Evolutionary conservation across 1,140 invertebrate genomes (phyloP), one percentile per base, ranked within the genome.

Genomic region (Megalopta genalis): DNA sequence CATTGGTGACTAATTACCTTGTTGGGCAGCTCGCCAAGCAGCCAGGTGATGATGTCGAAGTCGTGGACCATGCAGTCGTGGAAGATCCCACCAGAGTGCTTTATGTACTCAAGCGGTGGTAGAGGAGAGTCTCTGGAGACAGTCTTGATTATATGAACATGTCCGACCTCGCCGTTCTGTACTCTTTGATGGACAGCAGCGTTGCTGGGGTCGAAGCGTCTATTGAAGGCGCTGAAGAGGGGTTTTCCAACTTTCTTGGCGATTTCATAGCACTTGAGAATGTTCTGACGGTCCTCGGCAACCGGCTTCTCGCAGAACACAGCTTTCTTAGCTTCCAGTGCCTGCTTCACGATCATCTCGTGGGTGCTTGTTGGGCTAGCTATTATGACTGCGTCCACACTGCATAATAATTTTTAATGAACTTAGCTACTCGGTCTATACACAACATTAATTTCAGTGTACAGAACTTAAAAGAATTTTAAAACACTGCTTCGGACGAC

Each of bases 221-320:
- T 94, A 86, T 96, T 95, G 88, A 96, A 96, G 18, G 95, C 95
- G 71, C 94, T 94, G 63, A 96, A 94, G 8, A 96, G 88, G 2
- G 94, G 92, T 57, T 93, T 93, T 2, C 93, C 93, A 27, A 93
- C 91, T 68, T 94, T 91, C 65, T 93, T 92, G 0, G 95, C 95
- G 0, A 93, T 86, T 18, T 95, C 92, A 82, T 95, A 96, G 81
- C 95, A 96, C 46, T 93, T 93, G 54, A 90, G 90, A 0, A 94
- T 94, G 3, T 93, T 91, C 46, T 93, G 89, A 1, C 93, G 88
- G 70, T 93, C 90, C 65, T 95, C 92, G 18, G 95, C 95, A 27
- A 96, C 93, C 0, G 96, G 96, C 87, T 96, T 96, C 87, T 96
- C 96, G 86, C 95, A 96, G 85, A 96, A 95, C 0, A 96, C 95